Conservation (phyloP, 2,888 invertebrate genomes). For the Orgyia antiqua region DNA sequence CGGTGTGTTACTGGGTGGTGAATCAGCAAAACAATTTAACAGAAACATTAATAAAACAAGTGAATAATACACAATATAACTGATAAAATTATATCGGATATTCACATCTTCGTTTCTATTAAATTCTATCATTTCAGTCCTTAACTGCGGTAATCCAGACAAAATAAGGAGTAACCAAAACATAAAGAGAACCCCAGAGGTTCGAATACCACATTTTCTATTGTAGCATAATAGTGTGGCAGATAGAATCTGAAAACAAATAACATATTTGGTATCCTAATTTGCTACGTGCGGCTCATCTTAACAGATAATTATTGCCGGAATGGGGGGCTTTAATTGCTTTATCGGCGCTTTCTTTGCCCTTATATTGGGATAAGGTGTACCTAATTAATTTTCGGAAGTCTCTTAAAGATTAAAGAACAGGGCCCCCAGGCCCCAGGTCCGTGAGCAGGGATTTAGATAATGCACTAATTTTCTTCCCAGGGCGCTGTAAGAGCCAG, state of each 20-base stretch:
- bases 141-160: conserved; percentile 84
- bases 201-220: conserved; percentile 88
- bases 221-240: conserved; percentile 86
- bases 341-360: no score
- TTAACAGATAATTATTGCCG: no score
- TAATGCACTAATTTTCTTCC: no score
- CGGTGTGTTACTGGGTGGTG: conserved; percentile 81
- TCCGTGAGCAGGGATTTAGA: no score
- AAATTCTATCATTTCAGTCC: conserved; percentile 75
- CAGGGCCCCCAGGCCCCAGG: no score
- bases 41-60: conserved; percentile 82
- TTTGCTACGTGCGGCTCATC: no score
- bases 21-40: conserved; percentile 88
- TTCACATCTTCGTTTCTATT: conserved; percentile 60
- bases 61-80: conserved; percentile 88
- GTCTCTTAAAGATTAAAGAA: no score
- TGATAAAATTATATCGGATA: conserved; percentile 81
- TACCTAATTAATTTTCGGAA: no score
- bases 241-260: conserved; percentile 80
- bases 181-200: conserved; percentile 92
- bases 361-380: no score
- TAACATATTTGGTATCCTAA: no score
- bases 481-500: no score
- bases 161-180: conserved; percentile 91
- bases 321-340: no score